Base-by-base conservation (phyloP, 2,797 vertebrate genomes). In the Danio albolineatus region DNA sequence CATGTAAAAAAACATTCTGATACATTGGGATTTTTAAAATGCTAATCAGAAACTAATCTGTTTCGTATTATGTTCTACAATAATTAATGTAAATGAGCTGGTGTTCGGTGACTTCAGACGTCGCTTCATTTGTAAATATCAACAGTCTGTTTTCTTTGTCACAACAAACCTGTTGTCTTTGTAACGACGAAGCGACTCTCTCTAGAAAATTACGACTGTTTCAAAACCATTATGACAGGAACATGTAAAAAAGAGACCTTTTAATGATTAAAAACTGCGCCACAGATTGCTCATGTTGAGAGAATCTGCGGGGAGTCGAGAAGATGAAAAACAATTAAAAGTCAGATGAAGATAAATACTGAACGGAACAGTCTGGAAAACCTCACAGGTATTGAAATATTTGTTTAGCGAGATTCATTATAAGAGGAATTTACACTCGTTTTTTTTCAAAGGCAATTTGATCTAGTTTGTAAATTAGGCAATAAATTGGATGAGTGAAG, bases 251-350 rank as follows among this genome's bases (percentile, higher is more conserved):
- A 62, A 76, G 19, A 39, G 21, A 43, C 19, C 39, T 56, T 79
- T 79, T 73, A 65, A 76, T 67, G 72, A 82, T 72, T 71, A 65
- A 79, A 79, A 78, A 56, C 66, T 13, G 4, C 41, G 73, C 71
- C 77, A 46, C 78, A 80, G 76, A 81, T 62, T 46, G 51, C 38
- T 67, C 59, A 69, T 36, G 54, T 51, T 70, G 81, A 59, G 64
- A 70, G 41, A 72, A 66, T 51, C 83, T 82, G 81, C 69, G 39
- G 79, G 81, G 77, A 85, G 77, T 69, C 69, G 72, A 80, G 82
- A 82, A 19, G 69, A 82, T 53, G 60, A 44, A 75, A 82, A 80
- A 79, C 81, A 74, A 86, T 83, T 81, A 83, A 82, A 48, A 81
- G 8, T 38, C 6, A 70, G 60, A 79, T 79, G 81, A 82, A 82